Conservation (phyloP, 2,888 invertebrate genomes). For the Dysmachus trigonus region DNA sequence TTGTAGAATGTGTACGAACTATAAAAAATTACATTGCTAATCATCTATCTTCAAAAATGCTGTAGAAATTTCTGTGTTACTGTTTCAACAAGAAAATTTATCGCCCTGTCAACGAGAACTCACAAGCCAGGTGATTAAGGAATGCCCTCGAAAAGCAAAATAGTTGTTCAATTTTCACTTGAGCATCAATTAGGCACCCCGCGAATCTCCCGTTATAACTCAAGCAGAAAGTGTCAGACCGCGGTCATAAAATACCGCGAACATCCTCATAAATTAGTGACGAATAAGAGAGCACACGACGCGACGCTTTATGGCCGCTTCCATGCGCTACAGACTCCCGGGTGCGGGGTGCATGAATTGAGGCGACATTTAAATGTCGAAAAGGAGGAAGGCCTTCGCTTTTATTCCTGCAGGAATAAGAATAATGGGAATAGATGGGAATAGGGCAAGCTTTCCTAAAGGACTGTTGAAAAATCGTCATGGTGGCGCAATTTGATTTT, state of each 20-base stretch:
- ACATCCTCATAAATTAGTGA: slow-evolving; percentile 34
- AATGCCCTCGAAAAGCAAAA: background rate
- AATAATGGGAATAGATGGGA: background rate
- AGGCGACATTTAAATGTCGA: slow-evolving; percentile 21
- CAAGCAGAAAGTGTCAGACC: background rate
- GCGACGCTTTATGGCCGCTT: slow-evolving; percentile 7
- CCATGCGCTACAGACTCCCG: too few species aligned
- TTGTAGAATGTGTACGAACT: too few species aligned
- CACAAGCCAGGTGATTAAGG: background rate
- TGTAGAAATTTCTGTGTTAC: too few species aligned
- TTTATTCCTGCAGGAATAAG: background rate
- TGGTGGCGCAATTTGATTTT: slow-evolving; percentile 29
- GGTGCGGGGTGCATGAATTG: background rate
- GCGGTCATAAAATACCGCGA: slow-evolving; percentile 32
- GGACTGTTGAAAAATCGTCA: slow-evolving; percentile 12
- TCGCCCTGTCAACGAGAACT: background rate
- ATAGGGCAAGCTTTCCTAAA: background rate
- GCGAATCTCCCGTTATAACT: slow-evolving; percentile 21
- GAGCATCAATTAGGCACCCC: slow-evolving; percentile 6
- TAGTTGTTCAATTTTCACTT: background rate
- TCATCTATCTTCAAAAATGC: too few species aligned
- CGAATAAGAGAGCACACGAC: slow-evolving; percentile 11
- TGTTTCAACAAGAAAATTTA: background rate
- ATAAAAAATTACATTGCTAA: too few species aligned
- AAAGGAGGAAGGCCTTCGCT: background rate